Percentiles rank a stretch among this genome's conserved stretches.
Evolutionary conservation across 2,797 vertebrate genomes (phyloP).

Genomic region (Arctocebus calabarensis): DNA sequence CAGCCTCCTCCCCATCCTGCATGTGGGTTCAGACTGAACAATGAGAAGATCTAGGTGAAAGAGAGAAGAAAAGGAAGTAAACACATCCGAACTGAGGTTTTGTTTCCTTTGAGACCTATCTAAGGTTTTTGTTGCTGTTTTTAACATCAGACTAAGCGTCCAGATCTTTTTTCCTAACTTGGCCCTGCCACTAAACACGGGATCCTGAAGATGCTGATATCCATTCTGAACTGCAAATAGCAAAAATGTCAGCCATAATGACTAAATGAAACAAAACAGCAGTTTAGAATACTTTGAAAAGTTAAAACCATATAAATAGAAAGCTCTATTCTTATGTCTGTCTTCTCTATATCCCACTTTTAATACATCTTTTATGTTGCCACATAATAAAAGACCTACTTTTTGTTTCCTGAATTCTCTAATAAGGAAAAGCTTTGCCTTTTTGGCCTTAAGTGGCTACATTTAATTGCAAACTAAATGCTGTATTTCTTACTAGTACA

Average conservation of each 20-base stretch:
- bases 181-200: background rate
- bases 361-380: background rate
- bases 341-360: background rate
- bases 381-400: background rate
- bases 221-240: background rate
- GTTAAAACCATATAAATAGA: background rate
- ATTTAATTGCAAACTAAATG: slow-evolving; percentile 45
- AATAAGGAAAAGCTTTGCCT: background rate
- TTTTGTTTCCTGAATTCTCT: slow-evolving; percentile 4
- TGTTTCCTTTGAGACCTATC: background rate
- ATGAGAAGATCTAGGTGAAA: background rate
- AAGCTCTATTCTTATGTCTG: background rate
- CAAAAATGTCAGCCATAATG: background rate
- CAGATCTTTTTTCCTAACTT: background rate
- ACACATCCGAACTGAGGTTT: background rate
- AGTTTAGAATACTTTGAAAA: background rate
- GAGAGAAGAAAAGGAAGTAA: background rate
- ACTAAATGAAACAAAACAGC: background rate
- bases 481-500: background rate
- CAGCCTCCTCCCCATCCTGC: background rate
- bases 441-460: background rate
- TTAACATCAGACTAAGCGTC: background rate
- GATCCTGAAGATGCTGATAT: background rate
- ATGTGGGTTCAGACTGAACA: background rate
- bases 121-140: background rate